Evolutionary conservation across 2,888 invertebrate genomes (phyloP), one percentile per base, ranked within the genome.

Genomic region (Xanthostigma xanthostigma): DNA sequence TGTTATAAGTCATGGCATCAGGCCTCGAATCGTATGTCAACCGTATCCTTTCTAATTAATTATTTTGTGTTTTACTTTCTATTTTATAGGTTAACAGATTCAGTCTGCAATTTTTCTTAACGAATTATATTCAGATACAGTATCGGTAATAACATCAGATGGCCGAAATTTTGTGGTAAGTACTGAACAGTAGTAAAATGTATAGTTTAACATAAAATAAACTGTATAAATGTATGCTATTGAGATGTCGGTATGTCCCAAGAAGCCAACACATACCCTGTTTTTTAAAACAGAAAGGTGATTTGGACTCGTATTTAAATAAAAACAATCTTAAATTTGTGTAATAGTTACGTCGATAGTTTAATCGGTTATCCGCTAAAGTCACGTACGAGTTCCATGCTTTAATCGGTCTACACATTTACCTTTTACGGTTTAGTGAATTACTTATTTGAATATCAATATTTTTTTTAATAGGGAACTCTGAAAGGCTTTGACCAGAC

Each of bases 401-500:
- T 46, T 27, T 11, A 47, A 33, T 13, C 12, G n/a, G n/a, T 46
- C n/a, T 46, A 45, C 44, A 27, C 49, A 40, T n/a, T 45, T 48
- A 49, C 47, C 36, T 44, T 33, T 46, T 51, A 43, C 36, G 42
- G 45, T 5, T 50, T 53, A 44, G 10, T 47, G 12, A 41, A 45
- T 48, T n/a, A 33, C 27, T 38, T 36, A n/a, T 43, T 9, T 9
- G 39, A 11, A n/a, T 45, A 40, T 8, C 41, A 43, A 42, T 45
- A 37, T 43, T 45, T 50, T n/a, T 51, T 48, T 51, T 69, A 69
- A 52, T 57, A 85, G 84, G 98, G 98, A 42, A 92, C 93, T 0
- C 68, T 99, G 53, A 96, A 96, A 67, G 98, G 98, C 35, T 98
- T 95, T 68, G 98, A 98, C 69, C 98, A 98, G 70, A 93, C 96